phyloP scores from a whole-genome alignment of 2,888 invertebrate species.

The Cosmorhoe ocellata region DNA sequence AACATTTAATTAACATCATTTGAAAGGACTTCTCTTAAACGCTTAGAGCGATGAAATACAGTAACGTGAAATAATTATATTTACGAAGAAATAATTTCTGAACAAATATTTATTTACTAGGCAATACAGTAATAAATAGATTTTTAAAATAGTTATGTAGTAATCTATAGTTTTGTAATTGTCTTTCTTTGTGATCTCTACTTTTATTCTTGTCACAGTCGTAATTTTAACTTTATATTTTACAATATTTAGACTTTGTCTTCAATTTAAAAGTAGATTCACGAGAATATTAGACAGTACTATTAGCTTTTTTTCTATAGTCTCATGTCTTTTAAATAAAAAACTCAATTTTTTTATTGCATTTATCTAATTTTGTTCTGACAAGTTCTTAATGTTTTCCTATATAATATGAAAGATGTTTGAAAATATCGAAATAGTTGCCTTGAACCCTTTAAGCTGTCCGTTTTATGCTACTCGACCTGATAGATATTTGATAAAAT shows the following conservation, averaged over 20 bases:
- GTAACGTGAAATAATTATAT: neutral
- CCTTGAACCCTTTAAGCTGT: neutral
- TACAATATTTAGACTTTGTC: neutral
- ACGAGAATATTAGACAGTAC: neutral
- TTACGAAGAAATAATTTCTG: slow-evolving; percentile 1
- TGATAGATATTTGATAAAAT: slow-evolving; percentile 5
- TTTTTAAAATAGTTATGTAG: slow-evolving; percentile 3
- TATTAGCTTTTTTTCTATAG: neutral
- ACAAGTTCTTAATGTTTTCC: neutral
- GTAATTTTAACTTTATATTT: slow-evolving; percentile 6
- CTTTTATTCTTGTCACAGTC: slow-evolving; percentile 21
- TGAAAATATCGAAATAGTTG: slow-evolving; percentile 1
- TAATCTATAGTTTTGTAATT: slow-evolving; percentile 9
- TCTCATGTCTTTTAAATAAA: neutral
- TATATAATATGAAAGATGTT: slow-evolving; percentile 7
- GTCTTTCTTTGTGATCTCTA: slow-evolving; percentile 20
- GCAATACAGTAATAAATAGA: slow-evolving; percentile 11
- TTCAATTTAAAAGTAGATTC: neutral
- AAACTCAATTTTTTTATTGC: neutral
- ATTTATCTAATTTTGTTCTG: neutral
- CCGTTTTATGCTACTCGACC: slow-evolving; percentile 3
- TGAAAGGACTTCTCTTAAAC: neutral
- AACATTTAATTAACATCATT: neutral
- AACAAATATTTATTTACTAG: slow-evolving; percentile 19
- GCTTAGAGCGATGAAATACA: neutral